Evolutionary conservation across 2,113 vertebrate genomes (phyloP).

Genomic region (Anser brachyrhynchus): DNA sequence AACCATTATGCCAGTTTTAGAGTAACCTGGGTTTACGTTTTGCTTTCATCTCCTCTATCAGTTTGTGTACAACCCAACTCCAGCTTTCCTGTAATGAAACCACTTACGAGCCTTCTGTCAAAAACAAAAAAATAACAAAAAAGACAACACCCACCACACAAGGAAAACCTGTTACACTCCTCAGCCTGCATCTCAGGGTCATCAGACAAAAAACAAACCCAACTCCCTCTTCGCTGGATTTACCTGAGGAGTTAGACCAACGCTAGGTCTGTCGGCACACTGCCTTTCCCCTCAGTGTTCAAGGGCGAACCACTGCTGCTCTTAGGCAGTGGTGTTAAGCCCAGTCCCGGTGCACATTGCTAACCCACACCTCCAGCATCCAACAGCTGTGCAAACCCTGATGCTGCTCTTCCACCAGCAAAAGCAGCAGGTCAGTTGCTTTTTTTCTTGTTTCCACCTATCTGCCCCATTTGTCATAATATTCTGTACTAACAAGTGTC

Average conservation of each 20-base stretch:
- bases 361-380: not conserved
- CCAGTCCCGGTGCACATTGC: rapidly evolving
- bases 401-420: not conserved
- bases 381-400: rapidly evolving
- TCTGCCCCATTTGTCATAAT: not conserved
- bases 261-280: rapidly evolving
- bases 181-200: not conserved
- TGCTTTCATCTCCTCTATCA: not conserved
- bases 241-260: not conserved
- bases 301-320: not conserved
- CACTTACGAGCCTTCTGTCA: not conserved
- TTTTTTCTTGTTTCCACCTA: not conserved
- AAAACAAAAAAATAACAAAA: not conserved
- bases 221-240: rapidly evolving
- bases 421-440: not conserved
- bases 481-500: not conserved
- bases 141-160: not conserved
- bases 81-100: not conserved
- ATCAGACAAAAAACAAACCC: rapidly evolving
- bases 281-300: not conserved
- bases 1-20: not conserved
- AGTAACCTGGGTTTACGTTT: not conserved
- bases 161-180: not conserved
- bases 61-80: not conserved
- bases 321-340: not conserved